phyloP scores from a whole-genome alignment of 2,113 vertebrate genomes.

The Rutilus rutilus region DNA sequence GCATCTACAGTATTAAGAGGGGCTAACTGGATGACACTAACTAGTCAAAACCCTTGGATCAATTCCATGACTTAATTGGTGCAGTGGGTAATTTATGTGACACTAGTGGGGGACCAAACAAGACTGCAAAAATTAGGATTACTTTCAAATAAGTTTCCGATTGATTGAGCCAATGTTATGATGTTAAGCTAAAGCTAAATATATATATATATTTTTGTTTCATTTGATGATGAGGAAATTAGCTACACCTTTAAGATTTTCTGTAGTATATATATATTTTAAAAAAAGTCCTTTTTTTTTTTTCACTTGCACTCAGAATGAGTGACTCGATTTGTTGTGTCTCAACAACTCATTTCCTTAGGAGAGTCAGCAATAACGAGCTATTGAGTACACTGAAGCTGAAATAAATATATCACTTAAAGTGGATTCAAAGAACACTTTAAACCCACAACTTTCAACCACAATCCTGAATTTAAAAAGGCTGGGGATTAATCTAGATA shows the following conservation, averaged over 20 bases:
- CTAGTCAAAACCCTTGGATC: background rate
- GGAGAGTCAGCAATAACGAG: slow-evolving; percentile 36
- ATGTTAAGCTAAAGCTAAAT: too few species aligned
- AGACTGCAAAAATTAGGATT: background rate
- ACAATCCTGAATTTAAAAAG: slow-evolving; percentile 56
- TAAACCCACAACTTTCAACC: slow-evolving; percentile 52
- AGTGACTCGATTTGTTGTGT: background rate
- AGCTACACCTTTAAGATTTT: background rate
- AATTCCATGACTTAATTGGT: background rate
- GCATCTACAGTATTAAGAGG: background rate
- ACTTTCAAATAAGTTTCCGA: background rate
- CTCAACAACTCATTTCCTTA: slow-evolving; percentile 15
- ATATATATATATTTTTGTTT: too few species aligned
- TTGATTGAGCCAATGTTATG: background rate
- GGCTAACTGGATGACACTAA: background rate
- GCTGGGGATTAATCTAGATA: slow-evolving; percentile 68
- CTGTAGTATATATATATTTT: background rate
- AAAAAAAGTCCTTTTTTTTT: background rate
- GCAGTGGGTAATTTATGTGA: background rate
- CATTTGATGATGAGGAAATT: background rate
- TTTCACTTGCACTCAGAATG: background rate
- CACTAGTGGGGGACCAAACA: background rate
- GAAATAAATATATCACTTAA: slow-evolving; percentile 48
- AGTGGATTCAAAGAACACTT: slow-evolving; percentile 39
- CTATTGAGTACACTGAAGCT: slow-evolving; percentile 48